Evolutionary conservation across 2,888 invertebrate species (phyloP).

Genomic region (Shargacucullia verbasci): DNA sequence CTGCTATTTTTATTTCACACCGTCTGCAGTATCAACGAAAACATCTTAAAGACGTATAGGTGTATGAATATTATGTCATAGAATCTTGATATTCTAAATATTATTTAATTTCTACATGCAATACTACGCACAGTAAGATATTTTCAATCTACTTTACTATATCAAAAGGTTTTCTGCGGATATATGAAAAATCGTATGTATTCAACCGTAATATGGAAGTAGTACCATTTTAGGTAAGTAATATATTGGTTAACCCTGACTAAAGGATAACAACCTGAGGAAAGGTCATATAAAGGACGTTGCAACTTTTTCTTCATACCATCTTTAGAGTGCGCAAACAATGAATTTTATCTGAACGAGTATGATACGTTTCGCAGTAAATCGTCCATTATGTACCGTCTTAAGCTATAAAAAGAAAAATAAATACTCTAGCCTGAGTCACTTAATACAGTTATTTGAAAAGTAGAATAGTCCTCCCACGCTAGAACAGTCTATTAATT

Average conservation of each 20-base stretch:
- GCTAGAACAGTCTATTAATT: slow-evolving; percentile 3
- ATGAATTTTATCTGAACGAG: slow-evolving; percentile 24
- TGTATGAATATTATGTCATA: slow-evolving; percentile 1
- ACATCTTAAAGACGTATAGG: background rate
- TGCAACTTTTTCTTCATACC: slow-evolving; percentile 42
- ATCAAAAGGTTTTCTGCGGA: slow-evolving; percentile 19
- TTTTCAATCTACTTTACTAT: background rate
- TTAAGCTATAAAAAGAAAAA: slow-evolving; percentile 9
- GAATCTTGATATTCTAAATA: background rate
- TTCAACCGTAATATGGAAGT: slow-evolving; percentile 11
- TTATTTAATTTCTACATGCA: background rate
- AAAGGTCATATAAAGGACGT: slow-evolving; percentile 53
- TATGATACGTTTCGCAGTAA: slow-evolving; percentile 22
- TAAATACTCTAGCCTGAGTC: slow-evolving; percentile 7
- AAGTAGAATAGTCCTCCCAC: slow-evolving; percentile 1
- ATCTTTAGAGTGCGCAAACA: slow-evolving; percentile 36
- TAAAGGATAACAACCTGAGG: slow-evolving; percentile 43
- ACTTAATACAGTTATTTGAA: slow-evolving; percentile 18
- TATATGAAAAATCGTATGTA: slow-evolving; percentile 10
- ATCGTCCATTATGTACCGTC: slow-evolving; percentile 4
- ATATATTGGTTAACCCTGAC: slow-evolving; percentile 41
- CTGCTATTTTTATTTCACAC: slow-evolving; percentile 6
- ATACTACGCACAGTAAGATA: background rate
- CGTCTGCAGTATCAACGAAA: slow-evolving; percentile 1
- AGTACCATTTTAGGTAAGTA: slow-evolving; percentile 2